Evolutionary conservation across 1,140 invertebrate genomes (phyloP).

Genomic region (Coptotermes formosanus): DNA sequence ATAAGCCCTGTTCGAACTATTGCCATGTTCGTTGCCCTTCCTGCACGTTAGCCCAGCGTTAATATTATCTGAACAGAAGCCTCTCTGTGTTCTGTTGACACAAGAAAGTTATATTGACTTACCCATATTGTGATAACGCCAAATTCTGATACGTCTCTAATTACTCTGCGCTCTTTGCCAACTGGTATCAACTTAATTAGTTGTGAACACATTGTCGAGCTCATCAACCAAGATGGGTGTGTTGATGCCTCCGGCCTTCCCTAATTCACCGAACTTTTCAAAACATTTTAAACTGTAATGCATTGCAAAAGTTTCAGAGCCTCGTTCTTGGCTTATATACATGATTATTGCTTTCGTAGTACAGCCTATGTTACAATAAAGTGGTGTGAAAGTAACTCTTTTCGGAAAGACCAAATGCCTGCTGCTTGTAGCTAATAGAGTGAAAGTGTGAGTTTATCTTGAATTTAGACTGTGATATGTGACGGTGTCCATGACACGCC

Average conservation of each 20-base stretch:
- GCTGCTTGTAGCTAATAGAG: no score
- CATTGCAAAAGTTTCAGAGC: neutral
- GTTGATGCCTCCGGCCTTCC: neutral
- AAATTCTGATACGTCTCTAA: neutral
- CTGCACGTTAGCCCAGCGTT: neutral
- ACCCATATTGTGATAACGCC: conserved; percentile 4
- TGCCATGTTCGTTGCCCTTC: neutral
- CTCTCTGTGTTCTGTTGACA: neutral
- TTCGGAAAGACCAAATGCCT: no score
- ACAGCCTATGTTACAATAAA: no score
- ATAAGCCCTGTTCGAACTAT: neutral
- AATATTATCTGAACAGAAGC: neutral
- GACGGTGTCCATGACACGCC: no score
- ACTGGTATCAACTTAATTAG: neutral
- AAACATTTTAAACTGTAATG: neutral
- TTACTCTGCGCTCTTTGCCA: neutral
- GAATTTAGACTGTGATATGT: no score
- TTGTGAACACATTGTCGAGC: neutral
- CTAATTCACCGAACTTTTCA: neutral
- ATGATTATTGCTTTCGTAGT: no score
- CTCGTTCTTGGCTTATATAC: no score
- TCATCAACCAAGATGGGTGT: neutral
- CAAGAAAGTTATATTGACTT: neutral
- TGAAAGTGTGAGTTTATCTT: no score
- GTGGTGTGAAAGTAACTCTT: no score